These are phyloP conservation scores for Indicator maculatus DNA, from an alignment of 2,113 vertebrate species.

Conservation along the genomic window DNA sequence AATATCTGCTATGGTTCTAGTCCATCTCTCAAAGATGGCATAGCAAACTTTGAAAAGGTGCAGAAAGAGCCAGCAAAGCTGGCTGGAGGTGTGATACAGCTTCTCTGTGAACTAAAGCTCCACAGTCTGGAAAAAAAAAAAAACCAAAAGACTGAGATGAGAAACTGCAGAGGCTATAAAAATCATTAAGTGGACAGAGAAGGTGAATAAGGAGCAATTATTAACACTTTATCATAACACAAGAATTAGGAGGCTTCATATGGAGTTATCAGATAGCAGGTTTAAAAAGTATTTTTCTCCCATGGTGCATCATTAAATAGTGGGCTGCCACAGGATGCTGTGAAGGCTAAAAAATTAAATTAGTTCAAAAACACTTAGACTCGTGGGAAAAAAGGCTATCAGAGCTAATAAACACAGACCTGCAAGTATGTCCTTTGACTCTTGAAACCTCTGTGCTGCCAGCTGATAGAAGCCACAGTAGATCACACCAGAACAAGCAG, in stretches of 20 bases:
- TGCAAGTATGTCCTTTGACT: neutral
- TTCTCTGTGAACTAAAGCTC: neutral
- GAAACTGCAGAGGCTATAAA: neutral
- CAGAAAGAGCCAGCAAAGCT: neutral
- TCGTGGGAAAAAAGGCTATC: neutral
- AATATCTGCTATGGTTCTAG: neutral
- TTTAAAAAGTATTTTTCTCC: neutral
- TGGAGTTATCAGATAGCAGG: neutral
- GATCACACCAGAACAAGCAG: neutral
- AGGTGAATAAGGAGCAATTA: neutral
- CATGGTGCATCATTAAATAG: neutral
- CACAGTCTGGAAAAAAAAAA: neutral
- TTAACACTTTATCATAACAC: neutral
- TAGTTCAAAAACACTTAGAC: neutral
- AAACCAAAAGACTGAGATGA: neutral
- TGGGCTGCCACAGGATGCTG: neutral
- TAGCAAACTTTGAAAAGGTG: neutral
- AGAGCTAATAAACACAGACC: neutral
- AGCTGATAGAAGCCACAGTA: neutral
- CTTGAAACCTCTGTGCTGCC: neutral
- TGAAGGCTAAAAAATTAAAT: neutral
- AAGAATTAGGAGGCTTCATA: neutral
- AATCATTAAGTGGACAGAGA: neutral
- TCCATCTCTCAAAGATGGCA: neutral
- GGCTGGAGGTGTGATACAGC: neutral